Percentiles rank a stretch among this genome's conserved stretches.
phyloP scores from a whole-genome alignment of 2,797 vertebrate species.

The Synanceia verrucosa region DNA sequence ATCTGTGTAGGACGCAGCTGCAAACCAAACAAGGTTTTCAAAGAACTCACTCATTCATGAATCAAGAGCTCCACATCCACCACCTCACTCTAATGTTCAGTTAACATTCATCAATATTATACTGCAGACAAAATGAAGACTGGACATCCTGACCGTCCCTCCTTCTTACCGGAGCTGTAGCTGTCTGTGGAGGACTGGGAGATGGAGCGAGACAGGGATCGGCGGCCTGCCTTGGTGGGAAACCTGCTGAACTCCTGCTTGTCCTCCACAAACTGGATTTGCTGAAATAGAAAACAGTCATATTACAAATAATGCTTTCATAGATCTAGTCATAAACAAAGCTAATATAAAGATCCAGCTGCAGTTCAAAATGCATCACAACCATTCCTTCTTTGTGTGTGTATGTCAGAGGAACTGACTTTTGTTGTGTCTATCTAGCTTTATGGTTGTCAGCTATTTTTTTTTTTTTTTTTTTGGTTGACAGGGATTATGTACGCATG shows the following conservation, averaged over 20 bases:
- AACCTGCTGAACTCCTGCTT: slow-evolving; percentile 96
- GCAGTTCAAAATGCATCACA: background rate
- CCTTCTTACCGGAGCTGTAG: slow-evolving; percentile 90
- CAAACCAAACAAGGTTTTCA: background rate
- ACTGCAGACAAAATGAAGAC: background rate
- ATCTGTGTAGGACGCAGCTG: slow-evolving; percentile 94
- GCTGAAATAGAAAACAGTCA: slow-evolving; percentile 70
- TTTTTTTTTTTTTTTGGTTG: slow-evolving; percentile 12
- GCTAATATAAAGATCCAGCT: background rate
- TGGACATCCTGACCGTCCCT: too few species aligned
- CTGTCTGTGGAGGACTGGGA: slow-evolving; percentile 97
- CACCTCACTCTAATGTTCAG: background rate
- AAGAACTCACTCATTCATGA: background rate
- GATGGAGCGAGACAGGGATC: slow-evolving; percentile 94
- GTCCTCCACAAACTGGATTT: slow-evolving; percentile 98
- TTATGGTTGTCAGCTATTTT: slow-evolving; percentile 8
- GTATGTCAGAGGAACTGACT: background rate
- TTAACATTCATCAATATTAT: background rate
- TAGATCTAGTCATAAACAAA: background rate
- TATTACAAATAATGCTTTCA: background rate
- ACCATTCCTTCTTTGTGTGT: background rate
- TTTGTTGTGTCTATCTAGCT: slow-evolving; percentile 1
- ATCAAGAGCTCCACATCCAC: background rate
- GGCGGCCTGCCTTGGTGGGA: slow-evolving; percentile 92
- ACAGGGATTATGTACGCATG: slow-evolving; percentile 1